Evolutionary conservation across 2,888 invertebrate genomes (phyloP), one percentile per base, ranked within the genome.

Genomic region (Thymelicus lineola): DNA sequence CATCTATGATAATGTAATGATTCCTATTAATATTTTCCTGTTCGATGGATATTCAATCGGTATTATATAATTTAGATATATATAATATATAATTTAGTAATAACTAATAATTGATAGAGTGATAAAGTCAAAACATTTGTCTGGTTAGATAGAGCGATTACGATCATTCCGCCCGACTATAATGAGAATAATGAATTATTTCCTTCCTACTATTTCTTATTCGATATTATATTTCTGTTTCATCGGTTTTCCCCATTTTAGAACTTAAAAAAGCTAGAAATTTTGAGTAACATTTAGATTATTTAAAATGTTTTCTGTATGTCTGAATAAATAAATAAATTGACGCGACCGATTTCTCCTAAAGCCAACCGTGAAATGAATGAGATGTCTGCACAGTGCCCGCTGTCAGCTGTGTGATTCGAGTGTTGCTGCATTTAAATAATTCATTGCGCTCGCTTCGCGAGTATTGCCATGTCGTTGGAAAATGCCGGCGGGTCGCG

Each of bases 341-440:
- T 45, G 61, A 69, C 20, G 58, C 63, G 63, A 58, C 57, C 58
- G 62, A 15, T 50, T 28, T 38, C 48, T 1, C 48, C 38, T 48
- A 69, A 15, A 62, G 63, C 36, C 68, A 57, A 58, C 62, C 63
- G 58, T 69, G 68, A 69, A 69, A 63, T 69, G 68, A 50, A 15
- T 17, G 50, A 50, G 17, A 50, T 17, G 53, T 10, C 53, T 20
- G 20, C n/a, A n/a, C n/a, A 36, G 57, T 36, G 7, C 35, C 57
- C 35, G 36, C 36, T 36, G n/a, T 35, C 35, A 4, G 57, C 14
- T 57, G 6, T 36, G 15, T 36, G 61, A 53, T 12, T 61, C n/a
- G 60, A 55, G 70, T 71, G 71, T 73, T 68, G 59, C 67, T 17
- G 67, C 50, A 38, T 50, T 46, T 70, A 65, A 67, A 73, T 65